A percentile compares a stretch with the other conserved stretches of the same genome.
These are phyloP conservation scores for Mionectes macconnelli DNA, from an alignment of 2,113 vertebrate species.

Conservation along the genomic window DNA sequence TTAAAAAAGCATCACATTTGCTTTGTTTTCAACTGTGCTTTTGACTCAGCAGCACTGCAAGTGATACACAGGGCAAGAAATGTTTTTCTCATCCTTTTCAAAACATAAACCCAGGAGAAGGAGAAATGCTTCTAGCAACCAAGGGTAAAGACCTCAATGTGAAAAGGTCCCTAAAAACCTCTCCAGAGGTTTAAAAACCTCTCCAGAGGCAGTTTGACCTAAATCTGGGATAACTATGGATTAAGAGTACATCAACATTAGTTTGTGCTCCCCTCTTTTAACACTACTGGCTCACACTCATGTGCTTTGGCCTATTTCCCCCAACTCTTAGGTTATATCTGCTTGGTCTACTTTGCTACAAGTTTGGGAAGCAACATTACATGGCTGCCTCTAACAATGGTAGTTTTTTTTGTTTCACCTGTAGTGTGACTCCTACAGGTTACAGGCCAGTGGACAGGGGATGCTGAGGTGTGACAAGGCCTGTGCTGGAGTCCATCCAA, in stretches of 20 bases:
- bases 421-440: background rate
- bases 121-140: background rate
- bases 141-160: background rate
- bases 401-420: background rate
- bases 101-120: background rate
- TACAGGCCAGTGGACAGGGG: background rate
- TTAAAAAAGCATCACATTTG: background rate
- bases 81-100: background rate
- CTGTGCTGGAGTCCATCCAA: background rate
- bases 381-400: background rate
- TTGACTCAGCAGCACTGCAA: background rate
- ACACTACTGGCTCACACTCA: background rate
- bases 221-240: conserved; percentile 41
- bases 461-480: background rate
- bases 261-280: background rate
- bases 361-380: background rate
- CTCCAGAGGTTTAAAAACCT: background rate
- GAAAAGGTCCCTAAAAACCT: background rate
- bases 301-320: background rate
- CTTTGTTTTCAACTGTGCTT: background rate
- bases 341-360: background rate
- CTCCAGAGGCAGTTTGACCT: conserved; percentile 27
- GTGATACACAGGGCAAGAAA: background rate
- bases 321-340: background rate
- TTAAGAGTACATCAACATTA: background rate